Evolutionary conservation across 2,888 invertebrate species (phyloP).

Genomic region (Drosophila nr. medialis): DNA sequence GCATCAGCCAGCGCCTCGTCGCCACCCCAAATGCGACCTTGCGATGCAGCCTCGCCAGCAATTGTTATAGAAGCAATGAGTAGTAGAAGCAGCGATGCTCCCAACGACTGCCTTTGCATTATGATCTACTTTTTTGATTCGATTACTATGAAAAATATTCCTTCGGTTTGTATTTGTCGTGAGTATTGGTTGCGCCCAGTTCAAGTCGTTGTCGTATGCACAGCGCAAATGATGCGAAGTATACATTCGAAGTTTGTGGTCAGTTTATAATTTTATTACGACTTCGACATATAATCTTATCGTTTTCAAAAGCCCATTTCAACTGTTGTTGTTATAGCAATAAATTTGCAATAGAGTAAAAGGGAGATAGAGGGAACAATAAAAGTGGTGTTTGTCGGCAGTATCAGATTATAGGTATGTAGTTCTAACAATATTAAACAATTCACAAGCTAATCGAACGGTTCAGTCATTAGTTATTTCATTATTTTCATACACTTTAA

Average conservation of each 20-base stretch:
- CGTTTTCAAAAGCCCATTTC: slow-evolving; percentile 36
- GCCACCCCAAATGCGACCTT: slow-evolving; percentile 80
- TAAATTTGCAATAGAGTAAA: slow-evolving; percentile 37
- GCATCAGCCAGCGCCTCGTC: slow-evolving; percentile 68
- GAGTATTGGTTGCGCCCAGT: slow-evolving; percentile 2
- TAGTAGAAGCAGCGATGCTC: slow-evolving; percentile 7
- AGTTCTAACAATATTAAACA: background rate
- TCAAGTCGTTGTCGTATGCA: slow-evolving; percentile 44
- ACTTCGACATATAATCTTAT: slow-evolving; percentile 66
- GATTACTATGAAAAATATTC: background rate
- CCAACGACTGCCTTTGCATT: slow-evolving; percentile 22
- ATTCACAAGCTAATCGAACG: background rate
- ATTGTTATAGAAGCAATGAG: slow-evolving; percentile 1
- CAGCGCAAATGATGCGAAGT: slow-evolving; percentile 35
- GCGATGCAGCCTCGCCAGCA: background rate
- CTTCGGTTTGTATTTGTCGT: background rate
- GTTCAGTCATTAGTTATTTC: background rate
- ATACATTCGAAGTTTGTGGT: slow-evolving; percentile 5
- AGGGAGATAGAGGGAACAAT: background rate
- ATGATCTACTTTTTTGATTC: slow-evolving; percentile 2
- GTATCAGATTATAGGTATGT: background rate
- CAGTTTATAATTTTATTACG: slow-evolving; percentile 31
- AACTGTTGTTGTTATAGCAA: slow-evolving; percentile 27
- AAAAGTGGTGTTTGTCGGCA: background rate
- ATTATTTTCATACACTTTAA: background rate